Evolutionary conservation across 1,140 invertebrate genomes (phyloP), one percentile per base, ranked within the genome.

Genomic region (Lepidotrigona ventralis): DNA sequence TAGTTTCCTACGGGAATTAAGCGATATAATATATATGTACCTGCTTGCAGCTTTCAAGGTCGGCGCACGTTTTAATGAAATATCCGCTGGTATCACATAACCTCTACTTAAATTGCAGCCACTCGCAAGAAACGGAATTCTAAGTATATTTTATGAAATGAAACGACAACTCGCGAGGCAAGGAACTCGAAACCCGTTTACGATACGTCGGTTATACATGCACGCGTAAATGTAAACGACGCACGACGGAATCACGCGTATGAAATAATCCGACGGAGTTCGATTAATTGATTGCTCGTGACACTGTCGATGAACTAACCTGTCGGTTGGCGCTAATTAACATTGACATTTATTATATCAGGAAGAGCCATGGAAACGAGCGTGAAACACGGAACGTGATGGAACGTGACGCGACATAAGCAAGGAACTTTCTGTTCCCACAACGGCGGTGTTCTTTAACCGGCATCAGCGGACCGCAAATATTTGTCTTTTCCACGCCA

Each of bases 401-500:
- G 58, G 26, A 84, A 80, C 56, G 70, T 60, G 82, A 80, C 15
- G 56, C 46, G 81, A 46, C 60, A 56, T 29, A 73, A 33, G 33
- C 33, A 33, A 80, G 3, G n/a, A 80, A 81, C 60, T 85, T 85
- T 70, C 72, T 71, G 79, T 81, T 76, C 83, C 46, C 83, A 56
- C n/a, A 81, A 72, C 39, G 58, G 75, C 53, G 12, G 23, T 69
- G 72, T 75, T 81, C 79, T 70, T n/a, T 54, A 81, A 75, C 17
- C 71, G 21, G 11, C 39, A 75, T 75, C 78, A 63, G 75, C 29
- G 60, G 51, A 70, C 58, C 23, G 64, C 83, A 85, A 85, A 85
- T 85, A 81, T 85, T 81, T 85, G 79, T 85, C 83, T 85, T 85
- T 81, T 84, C 78, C 54, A 39, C 83, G 83, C 79, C 83, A 85